Percentiles rank a stretch among this genome's conserved stretches.
Evolutionary conservation across 2,113 vertebrate species (phyloP).

Genomic region (Hydrochoerus hydrochaeris): DNA sequence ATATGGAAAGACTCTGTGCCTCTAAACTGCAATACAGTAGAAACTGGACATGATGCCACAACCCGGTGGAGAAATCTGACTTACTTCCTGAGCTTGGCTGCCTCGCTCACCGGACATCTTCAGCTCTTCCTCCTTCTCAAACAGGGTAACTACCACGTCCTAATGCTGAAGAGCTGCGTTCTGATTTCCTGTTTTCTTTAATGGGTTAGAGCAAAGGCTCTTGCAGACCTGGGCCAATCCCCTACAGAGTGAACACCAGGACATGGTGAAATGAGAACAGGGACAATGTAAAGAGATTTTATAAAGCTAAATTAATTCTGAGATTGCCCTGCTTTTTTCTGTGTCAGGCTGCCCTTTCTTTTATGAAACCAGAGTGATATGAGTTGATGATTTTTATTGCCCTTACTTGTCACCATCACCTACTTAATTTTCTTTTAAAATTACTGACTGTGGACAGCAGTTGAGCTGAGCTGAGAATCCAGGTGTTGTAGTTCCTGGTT

Average conservation of each 20-base stretch:
- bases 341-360: conserved; percentile 70
- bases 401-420: conserved; percentile 58
- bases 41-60: not conserved
- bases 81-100: not conserved
- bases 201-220: conserved; percentile 1
- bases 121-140: conserved; percentile 47
- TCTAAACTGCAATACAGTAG: not conserved
- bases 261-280: not conserved
- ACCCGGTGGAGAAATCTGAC: not conserved
- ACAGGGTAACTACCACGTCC: not conserved
- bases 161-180: not conserved
- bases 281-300: conserved; percentile 14
- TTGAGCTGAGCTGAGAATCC: not conserved
- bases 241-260: not conserved
- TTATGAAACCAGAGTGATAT: conserved; percentile 67
- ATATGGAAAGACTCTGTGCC: not conserved
- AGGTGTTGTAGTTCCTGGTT: not conserved
- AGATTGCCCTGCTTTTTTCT: conserved; percentile 67
- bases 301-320: conserved; percentile 61
- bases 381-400: not conserved
- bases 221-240: not conserved
- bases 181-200: conserved; percentile 54
- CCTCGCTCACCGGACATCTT: not conserved
- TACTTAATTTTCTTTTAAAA: conserved; percentile 63
- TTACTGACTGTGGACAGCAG: not conserved